A percentile compares a stretch with the other conserved stretches of the same genome.
Evolutionary conservation across 2,113 vertebrate genomes (phyloP).

Genomic region (Circaetus gallicus): DNA sequence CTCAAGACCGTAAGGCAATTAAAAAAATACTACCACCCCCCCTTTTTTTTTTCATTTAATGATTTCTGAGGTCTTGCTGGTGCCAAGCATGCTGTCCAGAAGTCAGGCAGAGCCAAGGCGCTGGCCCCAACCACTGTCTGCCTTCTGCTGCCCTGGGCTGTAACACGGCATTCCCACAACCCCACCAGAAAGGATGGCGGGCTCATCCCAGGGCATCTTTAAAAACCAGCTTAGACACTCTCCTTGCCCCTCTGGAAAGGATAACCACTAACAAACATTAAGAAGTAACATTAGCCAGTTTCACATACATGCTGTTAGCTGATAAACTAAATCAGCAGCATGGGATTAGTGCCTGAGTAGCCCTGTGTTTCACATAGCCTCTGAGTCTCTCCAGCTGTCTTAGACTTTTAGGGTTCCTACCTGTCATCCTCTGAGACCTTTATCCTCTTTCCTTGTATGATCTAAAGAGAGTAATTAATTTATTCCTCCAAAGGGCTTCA

Average conservation of each 20-base stretch:
- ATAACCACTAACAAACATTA: neutral
- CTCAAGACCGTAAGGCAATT: neutral
- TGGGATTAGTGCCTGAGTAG: neutral
- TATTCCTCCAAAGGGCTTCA: neutral
- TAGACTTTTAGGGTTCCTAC: neutral
- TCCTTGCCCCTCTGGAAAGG: neutral
- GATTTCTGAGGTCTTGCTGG: neutral
- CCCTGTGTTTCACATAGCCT: neutral
- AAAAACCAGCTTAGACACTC: neutral
- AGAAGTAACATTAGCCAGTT: neutral
- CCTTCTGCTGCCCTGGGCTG: neutral
- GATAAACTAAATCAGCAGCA: neutral
- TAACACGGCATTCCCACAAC: neutral
- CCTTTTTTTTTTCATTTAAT: neutral
- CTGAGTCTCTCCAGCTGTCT: neutral
- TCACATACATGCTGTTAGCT: neutral
- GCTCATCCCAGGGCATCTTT: neutral
- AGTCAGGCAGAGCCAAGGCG: neutral
- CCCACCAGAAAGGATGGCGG: rapidly evolving
- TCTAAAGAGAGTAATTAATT: neutral
- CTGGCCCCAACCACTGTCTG: neutral
- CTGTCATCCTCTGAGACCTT: neutral
- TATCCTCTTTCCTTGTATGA: neutral
- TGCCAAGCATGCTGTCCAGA: neutral
- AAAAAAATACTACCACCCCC: neutral